Evolutionary conservation across 30 jellyfish, hydroid and myxozoan genomes (phyloP).

Genomic region (Rhopilema esculentum): DNA sequence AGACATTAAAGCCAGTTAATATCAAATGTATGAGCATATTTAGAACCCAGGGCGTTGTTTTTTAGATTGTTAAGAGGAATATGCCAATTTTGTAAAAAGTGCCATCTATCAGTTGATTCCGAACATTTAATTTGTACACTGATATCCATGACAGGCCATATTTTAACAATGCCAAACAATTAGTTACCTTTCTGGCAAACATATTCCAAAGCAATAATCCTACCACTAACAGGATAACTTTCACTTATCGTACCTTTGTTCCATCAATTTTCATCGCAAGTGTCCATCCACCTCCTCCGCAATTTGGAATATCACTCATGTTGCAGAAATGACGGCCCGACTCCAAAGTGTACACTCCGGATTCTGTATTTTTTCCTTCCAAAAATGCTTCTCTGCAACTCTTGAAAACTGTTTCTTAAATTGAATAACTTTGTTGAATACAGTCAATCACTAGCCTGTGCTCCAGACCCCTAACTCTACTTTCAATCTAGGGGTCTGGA

Average conservation of each 20-base stretch:
- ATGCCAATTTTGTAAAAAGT: no score
- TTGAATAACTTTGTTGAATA: no score
- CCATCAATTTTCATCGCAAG: constrained; percentile 37
- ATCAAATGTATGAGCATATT: no score
- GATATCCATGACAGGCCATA: no score
- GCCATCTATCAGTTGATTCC: no score
- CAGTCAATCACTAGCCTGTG: neutral
- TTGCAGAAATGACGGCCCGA: constrained; percentile 17
- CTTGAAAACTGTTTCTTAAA: constrained; percentile 2
- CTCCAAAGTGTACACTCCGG: constrained; percentile 24
- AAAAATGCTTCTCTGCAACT: constrained; percentile 26
- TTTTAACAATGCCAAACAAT: no score
- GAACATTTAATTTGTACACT: no score
- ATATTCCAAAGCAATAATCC: neutral
- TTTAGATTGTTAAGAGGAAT: no score
- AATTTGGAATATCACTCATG: neutral
- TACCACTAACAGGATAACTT: neutral
- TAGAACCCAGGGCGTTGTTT: no score
- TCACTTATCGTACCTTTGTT: neutral
- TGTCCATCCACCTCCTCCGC: constrained; percentile 52
- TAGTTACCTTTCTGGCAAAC: neutral
- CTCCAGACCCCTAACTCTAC: neutral
- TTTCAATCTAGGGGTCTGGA: no score
- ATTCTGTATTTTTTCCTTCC: neutral
- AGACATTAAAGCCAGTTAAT: neutral